Evolutionary conservation across 2,113 vertebrate genomes (phyloP), one percentile per base, ranked within the genome.

Genomic region (Euleptes europaea): DNA sequence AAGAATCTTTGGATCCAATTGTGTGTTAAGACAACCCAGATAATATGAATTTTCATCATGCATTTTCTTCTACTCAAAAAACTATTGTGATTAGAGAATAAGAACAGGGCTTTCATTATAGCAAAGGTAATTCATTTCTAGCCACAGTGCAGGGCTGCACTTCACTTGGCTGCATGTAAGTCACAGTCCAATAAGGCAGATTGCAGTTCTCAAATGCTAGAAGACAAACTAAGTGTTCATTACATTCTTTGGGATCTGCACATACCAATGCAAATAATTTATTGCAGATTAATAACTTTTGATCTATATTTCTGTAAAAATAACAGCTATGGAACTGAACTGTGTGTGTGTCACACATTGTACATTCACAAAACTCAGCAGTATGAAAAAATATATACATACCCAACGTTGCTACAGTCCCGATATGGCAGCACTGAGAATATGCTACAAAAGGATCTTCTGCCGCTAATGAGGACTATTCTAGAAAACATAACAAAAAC

Each of bases 391-490:
- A 72, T 90, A 87, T 91, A 98, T 98, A 99, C 98, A 95, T 99
- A 99, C 99, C 99, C 99, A 93, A 96, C 93, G 95, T 98, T 98
- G 97, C 97, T 97, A 97, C 97, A 98, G 98, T 99, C 98, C 95
- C 98, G 98, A 96, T 99, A 99, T 82, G 99, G 99, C 97, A 99
- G 97, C 96, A 99, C 98, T 96, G 99, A 99, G 97, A 99, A 99
- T 96, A 99, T 98, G 97, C 98, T 99, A 97, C 99, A 99, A 97
- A 99, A 98, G 97, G 99, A 99, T 98, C 98, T 98, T 98, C 98
- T 98, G 97, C 98, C 98, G 97, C 98, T 99, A 98, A 99, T 97
- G 96, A 99, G 98, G 97, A 99, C 98, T 98, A 99, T 99, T 98
- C 99, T 99, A 97, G 31, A 94, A 97, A 98, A 98, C 97, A 97